Evolutionary conservation across 2,113 vertebrate species (phyloP), one percentile per base, ranked within the genome.

Genomic region (Charina bottae): DNA sequence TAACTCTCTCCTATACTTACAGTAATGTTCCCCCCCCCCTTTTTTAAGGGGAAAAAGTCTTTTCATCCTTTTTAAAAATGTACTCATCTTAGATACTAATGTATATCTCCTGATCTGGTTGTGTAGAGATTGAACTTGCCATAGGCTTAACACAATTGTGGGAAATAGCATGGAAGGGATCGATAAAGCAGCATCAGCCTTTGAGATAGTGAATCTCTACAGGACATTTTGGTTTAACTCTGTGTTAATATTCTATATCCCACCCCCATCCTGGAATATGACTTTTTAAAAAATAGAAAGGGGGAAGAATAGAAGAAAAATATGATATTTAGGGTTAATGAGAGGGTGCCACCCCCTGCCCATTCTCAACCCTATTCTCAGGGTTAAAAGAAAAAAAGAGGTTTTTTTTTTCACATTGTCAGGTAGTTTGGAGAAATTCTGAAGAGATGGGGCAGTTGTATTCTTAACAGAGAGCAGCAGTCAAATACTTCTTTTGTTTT

Each of bases 81-180:
- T 72, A 94, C 96, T 97, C 96, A 94, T 96, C 93, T 96, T 93
- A 97, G 97, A 97, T 96, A 96, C 95, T 95, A 97, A 97, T 92
- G 94, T 92, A 11, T 96, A 98, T 97, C 97, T 96, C 96, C 95
- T 94, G 94, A 97, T 97, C 96, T 97, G 95, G 90, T 97, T 97
- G 96, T 97, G 95, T 96, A 97, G 97, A 97, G 97, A 97, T 94
- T 97, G 96, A 96, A 96, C 94, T 96, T 96, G 87, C 97, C 96
- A 96, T 94, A 92, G 96, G 97, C 96, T 97, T 97, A 97, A 95
- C 96, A 93, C 95, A 93, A 94, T 90, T 15, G 96, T 96, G 94
- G 96, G 96, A 97, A 97, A 26, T 0, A 0, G 96, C 87, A 95
- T 97, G 96, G 97, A 93, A 96, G 91, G 89, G 95, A 97, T 97